Conservation (phyloP, 2,888 invertebrate species). For the Epirrhoe tristata region DNA sequence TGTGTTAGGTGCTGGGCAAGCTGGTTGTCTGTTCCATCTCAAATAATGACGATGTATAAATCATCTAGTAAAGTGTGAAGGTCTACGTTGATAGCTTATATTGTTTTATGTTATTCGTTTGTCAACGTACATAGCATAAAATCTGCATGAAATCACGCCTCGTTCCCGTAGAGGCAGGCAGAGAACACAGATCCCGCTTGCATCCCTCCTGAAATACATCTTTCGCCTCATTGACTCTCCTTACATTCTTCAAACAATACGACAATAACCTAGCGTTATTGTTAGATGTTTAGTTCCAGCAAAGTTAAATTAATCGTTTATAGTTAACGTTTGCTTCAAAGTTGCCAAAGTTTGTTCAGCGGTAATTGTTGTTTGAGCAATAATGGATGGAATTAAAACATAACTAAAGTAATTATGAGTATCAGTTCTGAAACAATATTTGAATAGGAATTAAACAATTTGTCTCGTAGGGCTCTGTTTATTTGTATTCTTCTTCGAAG, state of each 20-base stretch:
- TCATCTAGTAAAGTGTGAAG: too few species aligned
- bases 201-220: too few species aligned
- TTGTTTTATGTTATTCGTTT: too few species aligned
- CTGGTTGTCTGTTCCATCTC: too few species aligned
- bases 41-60: too few species aligned
- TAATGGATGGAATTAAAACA: slow-evolving; percentile 34
- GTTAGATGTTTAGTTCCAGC: slow-evolving; percentile 32
- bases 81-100: too few species aligned
- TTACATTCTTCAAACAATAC: background rate
- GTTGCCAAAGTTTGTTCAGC: slow-evolving; percentile 35
- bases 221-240: background rate
- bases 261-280: background rate
- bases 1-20: too few species aligned
- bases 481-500: too few species aligned
- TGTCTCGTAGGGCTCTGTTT: background rate
- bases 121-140: too few species aligned
- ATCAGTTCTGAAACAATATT: background rate
- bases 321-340: slow-evolving; percentile 34
- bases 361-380: slow-evolving; percentile 37
- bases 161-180: too few species aligned
- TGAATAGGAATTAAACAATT: background rate
- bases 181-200: too few species aligned
- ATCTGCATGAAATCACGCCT: too few species aligned
- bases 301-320: slow-evolving; percentile 39
- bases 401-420: slow-evolving; percentile 12